phyloP scores from a whole-genome alignment of 1,140 invertebrate genomes.

The Drosophila pandora region DNA sequence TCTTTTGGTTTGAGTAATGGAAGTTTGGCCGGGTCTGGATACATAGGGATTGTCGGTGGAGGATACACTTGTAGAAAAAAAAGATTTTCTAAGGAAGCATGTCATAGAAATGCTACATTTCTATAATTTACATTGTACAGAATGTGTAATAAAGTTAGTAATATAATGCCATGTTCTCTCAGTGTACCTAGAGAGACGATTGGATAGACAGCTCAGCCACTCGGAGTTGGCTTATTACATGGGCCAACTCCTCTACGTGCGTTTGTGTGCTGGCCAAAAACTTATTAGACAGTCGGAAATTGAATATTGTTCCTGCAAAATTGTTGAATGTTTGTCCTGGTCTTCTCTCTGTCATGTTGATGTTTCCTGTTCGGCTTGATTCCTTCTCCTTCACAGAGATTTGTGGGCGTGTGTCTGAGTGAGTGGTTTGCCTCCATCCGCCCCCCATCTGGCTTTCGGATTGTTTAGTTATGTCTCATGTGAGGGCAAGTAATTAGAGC shows the following conservation, averaged over 20 bases:
- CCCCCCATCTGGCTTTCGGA: slow-evolving; percentile 40
- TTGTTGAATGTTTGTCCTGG: slow-evolving; percentile 64
- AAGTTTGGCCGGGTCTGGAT: slow-evolving; percentile 54
- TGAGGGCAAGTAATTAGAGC: slow-evolving; percentile 46
- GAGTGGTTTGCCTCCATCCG: slow-evolving; percentile 9
- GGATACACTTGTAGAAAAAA: neutral
- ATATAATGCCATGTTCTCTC: neutral
- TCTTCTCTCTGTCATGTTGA: slow-evolving; percentile 51
- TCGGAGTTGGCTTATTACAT: slow-evolving; percentile 74
- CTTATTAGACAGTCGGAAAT: slow-evolving; percentile 81
- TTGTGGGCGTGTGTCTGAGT: slow-evolving; percentile 15
- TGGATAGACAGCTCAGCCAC: slow-evolving; percentile 43
- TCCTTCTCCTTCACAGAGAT: slow-evolving; percentile 15
- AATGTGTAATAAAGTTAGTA: too few species aligned
- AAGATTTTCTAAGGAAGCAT: too few species aligned
- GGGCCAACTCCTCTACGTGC: slow-evolving; percentile 40
- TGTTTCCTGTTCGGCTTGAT: slow-evolving; percentile 52
- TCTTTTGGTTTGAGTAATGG: slow-evolving; percentile 71
- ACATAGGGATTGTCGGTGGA: neutral
- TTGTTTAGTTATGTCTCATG: slow-evolving; percentile 38
- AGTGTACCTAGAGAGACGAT: slow-evolving; percentile 26
- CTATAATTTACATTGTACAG: too few species aligned
- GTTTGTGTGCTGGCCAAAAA: slow-evolving; percentile 64
- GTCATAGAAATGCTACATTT: too few species aligned
- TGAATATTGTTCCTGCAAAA: slow-evolving; percentile 78